Base-by-base conservation (phyloP, 2,113 vertebrate species). In the Corythaixoides concolor region DNA sequence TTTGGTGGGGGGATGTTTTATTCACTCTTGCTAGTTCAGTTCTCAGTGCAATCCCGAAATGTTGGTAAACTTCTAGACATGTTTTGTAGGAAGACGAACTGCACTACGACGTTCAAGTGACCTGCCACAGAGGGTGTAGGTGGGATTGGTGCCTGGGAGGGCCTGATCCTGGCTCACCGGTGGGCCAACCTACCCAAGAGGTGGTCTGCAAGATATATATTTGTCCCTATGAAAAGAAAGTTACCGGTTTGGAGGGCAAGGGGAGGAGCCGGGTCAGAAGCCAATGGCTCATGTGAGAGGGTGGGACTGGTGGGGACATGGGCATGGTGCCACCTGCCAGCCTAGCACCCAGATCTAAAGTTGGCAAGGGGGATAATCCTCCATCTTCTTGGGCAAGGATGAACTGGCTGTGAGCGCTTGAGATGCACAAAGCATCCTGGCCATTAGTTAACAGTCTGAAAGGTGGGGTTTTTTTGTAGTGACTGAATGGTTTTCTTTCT, bases 41-140 rank as follows among this genome's bases (percentile, higher is more conserved):
- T 64, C 70, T 68, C 58, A 41, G 66, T 8, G 33, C 43, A 11
- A 30, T 50, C n/a, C 32, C 60, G 21, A 69, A 59, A 17, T n/a
- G 33, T 27, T n/a, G 28, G 16, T 27, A 9, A 62, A 3, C 27
- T 70, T 73, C 35, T n/a, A 4, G 55, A 89, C 43, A 6, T 17
- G 4, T 45, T 64, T 49, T 80, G 21, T 60, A 43, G 45, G 80
- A 60, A 39, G 72, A 35, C 7, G 3, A 82, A 7, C 28, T 4
- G 5, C 0, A 0, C 45, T 56, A 1, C 3, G 1, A 47, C 22
- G 32, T 43, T 53, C 30, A 55, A 50, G 74, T 47, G 70, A 63
- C 63, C 50, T 58, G 50, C 22, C 58, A 43, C 20, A 14, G 62
- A 43, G 20, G 20, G 17, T 66, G 41, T 39, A 41, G 79, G 45